Percentiles rank a stretch among this genome's conserved stretches.
phyloP scores from a whole-genome alignment of 2,888 invertebrate genomes.

The Trichopoda pennipes region DNA sequence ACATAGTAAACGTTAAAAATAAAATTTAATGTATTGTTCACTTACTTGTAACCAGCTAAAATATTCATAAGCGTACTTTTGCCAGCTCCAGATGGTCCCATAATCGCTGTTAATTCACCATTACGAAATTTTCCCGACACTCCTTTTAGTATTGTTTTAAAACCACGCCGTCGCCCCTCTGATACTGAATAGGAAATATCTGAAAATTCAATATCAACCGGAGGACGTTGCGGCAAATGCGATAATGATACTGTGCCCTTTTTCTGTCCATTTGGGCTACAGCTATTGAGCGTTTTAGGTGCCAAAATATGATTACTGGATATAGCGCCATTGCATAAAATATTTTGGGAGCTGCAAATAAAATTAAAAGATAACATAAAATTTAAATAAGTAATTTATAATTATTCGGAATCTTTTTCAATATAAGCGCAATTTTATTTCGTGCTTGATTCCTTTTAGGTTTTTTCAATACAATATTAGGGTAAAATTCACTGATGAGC shows the following conservation, averaged over 20 bases:
- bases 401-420: no score
- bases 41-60: constrained; percentile 92
- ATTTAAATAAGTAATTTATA: no score
- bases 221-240: constrained; percentile 91
- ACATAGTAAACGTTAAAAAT: background rate
- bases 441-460: no score
- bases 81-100: constrained; percentile 93
- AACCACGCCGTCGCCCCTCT: constrained; percentile 89
- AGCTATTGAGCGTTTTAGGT: constrained; percentile 88
- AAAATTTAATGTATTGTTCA: constrained; percentile 63
- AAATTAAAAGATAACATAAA: background rate
- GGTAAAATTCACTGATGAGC: no score
- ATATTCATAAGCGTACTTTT: constrained; percentile 94
- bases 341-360: constrained; percentile 85
- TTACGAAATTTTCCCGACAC: constrained; percentile 94
- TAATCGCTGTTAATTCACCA: constrained; percentile 96
- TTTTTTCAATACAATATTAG: no score
- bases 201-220: constrained; percentile 94
- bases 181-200: constrained; percentile 94
- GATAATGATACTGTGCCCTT: constrained; percentile 88
- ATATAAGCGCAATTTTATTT: no score
- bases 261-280: constrained; percentile 84
- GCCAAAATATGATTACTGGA: constrained; percentile 82
- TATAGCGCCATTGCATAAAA: constrained; percentile 86
- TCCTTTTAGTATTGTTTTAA: constrained; percentile 92